Conservation (phyloP, 2,888 invertebrate species). For the Synergus japonicus region DNA sequence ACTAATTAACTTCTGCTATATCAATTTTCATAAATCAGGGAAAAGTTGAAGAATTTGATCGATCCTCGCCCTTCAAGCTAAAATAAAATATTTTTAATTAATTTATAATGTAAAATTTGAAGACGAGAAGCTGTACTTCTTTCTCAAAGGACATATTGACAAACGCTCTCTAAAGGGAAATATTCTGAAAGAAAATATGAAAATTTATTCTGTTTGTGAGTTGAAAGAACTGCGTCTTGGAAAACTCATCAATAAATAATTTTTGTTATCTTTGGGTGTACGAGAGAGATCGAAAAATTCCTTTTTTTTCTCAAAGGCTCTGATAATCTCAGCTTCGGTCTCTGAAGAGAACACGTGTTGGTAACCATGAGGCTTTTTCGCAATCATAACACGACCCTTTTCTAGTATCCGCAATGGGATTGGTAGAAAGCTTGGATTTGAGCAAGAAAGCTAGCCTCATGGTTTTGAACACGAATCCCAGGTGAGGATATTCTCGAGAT, state of each 20-base stretch:
- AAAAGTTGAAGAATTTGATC: background rate
- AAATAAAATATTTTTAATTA: too few relatives aligned
- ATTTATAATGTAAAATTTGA: background rate
- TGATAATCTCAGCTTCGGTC: conserved; percentile 40
- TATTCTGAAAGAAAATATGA: conserved; percentile 27
- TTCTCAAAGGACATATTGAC: background rate
- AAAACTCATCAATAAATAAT: conserved; percentile 30
- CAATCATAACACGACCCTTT: conserved; percentile 37
- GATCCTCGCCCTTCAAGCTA: background rate
- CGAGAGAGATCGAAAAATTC: conserved; percentile 1
- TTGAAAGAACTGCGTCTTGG: conserved; percentile 21
- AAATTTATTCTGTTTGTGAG: conserved; percentile 36
- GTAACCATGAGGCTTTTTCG: conserved; percentile 37
- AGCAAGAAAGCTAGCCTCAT: conserved; percentile 31
- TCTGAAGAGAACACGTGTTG: conserved; percentile 35
- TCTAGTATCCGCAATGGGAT: conserved; percentile 29
- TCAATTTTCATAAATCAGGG: background rate
- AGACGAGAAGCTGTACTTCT: background rate
- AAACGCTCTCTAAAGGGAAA: background rate
- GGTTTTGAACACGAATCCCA: conserved; percentile 34
- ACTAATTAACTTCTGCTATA: background rate
- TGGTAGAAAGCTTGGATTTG: conserved; percentile 25
- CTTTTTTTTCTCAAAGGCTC: conserved; percentile 29
- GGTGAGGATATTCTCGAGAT: conserved; percentile 32
- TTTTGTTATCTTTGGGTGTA: conserved; percentile 21